Conservation (phyloP, 2,113 vertebrate species). For the Archilochus colubris region DNA sequence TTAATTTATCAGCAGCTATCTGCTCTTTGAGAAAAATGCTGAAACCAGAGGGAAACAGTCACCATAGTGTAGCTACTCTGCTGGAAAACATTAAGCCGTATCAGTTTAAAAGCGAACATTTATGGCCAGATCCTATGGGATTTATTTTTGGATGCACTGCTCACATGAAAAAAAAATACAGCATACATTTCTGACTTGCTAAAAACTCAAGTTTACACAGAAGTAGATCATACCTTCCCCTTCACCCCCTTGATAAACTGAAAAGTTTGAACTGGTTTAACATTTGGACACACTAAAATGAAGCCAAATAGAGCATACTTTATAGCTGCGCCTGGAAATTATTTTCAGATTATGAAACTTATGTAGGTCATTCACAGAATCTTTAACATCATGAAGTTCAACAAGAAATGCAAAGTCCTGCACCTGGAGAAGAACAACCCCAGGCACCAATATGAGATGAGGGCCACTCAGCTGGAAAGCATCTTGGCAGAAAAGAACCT, state of each 20-base stretch:
- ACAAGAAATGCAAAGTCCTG: not conserved
- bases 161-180: accelerated
- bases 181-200: not conserved
- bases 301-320: not conserved
- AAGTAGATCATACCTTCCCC: not conserved
- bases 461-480: not conserved
- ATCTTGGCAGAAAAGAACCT: not conserved
- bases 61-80: not conserved
- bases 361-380: not conserved
- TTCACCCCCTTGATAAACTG: not conserved
- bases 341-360: not conserved
- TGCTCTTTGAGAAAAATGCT: not conserved
- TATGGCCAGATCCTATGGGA: not conserved
- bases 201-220: not conserved
- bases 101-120: not conserved
- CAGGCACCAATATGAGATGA: accelerated
- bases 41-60: not conserved
- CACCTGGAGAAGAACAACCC: not conserved
- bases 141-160: not conserved
- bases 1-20: not conserved
- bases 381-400: not conserved
- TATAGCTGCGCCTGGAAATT: not conserved
- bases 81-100: not conserved
- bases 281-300: not conserved
- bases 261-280: not conserved